phyloP scores from a whole-genome alignment of 1,140 invertebrate species.

The Solen grandis region DNA sequence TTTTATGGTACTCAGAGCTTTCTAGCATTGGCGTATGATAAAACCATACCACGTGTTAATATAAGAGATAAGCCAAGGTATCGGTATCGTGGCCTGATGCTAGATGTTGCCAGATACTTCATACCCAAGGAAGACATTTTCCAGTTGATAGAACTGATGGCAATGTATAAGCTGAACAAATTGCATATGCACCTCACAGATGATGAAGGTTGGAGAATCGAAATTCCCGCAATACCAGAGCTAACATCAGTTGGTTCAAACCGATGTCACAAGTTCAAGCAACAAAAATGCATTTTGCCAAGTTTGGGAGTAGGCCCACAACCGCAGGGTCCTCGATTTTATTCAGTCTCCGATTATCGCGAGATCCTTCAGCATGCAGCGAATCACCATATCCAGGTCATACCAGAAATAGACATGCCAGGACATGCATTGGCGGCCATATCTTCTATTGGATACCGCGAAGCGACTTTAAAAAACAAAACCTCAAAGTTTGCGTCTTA shows the following conservation, averaged over 20 bases:
- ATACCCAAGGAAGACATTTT: slow-evolving; percentile 65
- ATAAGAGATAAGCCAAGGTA: no score
- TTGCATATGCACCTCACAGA: slow-evolving; percentile 78
- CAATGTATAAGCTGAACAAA: slow-evolving; percentile 75
- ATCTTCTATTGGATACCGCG: slow-evolving; percentile 68
- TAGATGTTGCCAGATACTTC: slow-evolving; percentile 79
- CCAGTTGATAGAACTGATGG: slow-evolving; percentile 74
- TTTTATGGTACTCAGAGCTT: no score
- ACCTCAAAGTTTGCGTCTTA: slow-evolving; percentile 61
- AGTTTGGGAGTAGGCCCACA: slow-evolving; percentile 71
- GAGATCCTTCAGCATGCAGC: slow-evolving; percentile 71
- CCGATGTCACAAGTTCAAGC: slow-evolving; percentile 66
- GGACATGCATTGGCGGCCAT: slow-evolving; percentile 75
- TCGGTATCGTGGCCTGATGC: slow-evolving; percentile 74
- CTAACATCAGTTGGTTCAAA: slow-evolving; percentile 73
- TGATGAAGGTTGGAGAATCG: slow-evolving; percentile 78
- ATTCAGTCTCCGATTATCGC: slow-evolving; percentile 70
- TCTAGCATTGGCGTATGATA: no score
- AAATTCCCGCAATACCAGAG: slow-evolving; percentile 73
- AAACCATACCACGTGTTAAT: no score
- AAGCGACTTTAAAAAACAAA: slow-evolving; percentile 48
- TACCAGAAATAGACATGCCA: slow-evolving; percentile 77
- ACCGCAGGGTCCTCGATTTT: slow-evolving; percentile 68
- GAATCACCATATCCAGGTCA: slow-evolving; percentile 66
- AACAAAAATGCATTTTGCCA: slow-evolving; percentile 63